These are phyloP conservation scores for Sinopyrophorus schimmeli DNA, from an alignment of 2,888 invertebrate species.

Conservation along the genomic window DNA sequence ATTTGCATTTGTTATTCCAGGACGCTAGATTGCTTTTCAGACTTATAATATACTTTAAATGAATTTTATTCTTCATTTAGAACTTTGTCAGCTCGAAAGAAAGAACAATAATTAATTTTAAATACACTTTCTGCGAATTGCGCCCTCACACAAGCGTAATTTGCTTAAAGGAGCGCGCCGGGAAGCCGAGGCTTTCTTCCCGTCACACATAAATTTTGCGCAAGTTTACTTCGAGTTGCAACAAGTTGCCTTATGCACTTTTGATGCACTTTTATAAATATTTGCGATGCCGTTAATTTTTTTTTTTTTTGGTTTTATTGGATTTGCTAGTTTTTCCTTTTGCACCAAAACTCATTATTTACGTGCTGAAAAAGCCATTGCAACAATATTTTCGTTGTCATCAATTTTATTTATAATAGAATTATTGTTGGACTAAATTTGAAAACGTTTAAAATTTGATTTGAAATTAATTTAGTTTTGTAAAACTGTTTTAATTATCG, in stretches of 20 bases:
- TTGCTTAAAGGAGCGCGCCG: slow-evolving; percentile 7
- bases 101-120: slow-evolving; percentile 27
- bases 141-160: slow-evolving; percentile 10
- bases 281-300: too few relatives aligned
- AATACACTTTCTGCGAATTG: slow-evolving; percentile 15
- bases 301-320: too few relatives aligned
- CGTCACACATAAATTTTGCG: slow-evolving; percentile 12
- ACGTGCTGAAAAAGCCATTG: too few relatives aligned
- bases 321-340: too few relatives aligned
- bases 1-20: slow-evolving; percentile 44
- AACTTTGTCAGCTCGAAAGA: slow-evolving; percentile 24
- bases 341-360: too few relatives aligned
- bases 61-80: slow-evolving; percentile 35
- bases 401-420: too few relatives aligned
- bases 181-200: slow-evolving; percentile 5
- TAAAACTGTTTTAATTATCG: too few relatives aligned
- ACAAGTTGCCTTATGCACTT: slow-evolving; percentile 17
- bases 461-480: too few relatives aligned
- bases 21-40: slow-evolving; percentile 39
- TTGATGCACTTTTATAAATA: too few relatives aligned
- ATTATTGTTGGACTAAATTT: too few relatives aligned
- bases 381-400: too few relatives aligned
- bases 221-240: slow-evolving; percentile 9
- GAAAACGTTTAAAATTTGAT: too few relatives aligned
- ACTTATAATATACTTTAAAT: slow-evolving; percentile 37